Evolutionary conservation across 1,140 invertebrate species (phyloP).

Genomic region (Drosophila ficusphila): DNA sequence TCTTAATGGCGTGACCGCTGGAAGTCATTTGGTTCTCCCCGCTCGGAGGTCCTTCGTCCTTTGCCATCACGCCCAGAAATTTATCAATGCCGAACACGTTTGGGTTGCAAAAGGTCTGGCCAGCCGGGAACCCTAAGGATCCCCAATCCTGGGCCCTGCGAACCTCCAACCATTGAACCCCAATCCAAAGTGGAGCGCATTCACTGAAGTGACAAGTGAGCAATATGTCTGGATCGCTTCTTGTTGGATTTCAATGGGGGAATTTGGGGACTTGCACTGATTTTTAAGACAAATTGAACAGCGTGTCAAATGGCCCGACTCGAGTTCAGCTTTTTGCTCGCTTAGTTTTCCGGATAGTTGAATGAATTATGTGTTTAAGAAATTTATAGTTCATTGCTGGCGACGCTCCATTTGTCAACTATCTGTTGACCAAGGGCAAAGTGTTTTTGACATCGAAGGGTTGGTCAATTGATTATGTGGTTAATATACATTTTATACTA

Average conservation of each 20-base stretch:
- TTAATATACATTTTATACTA: not conserved
- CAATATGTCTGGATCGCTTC: slow-evolving; percentile 61
- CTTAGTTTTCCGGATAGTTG: slow-evolving; percentile 35
- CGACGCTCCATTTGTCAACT: not conserved
- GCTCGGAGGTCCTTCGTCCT: slow-evolving; percentile 2
- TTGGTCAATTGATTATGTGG: not conserved
- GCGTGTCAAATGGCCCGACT: slow-evolving; percentile 68
- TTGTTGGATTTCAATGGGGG: slow-evolving; percentile 17
- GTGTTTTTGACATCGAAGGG: not conserved
- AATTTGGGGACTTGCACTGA: slow-evolving; percentile 28
- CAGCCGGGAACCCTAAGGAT: not conserved
- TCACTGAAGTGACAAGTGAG: slow-evolving; percentile 77
- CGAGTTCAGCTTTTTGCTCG: slow-evolving; percentile 29
- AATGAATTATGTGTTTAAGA: slow-evolving; percentile 55
- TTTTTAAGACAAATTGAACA: slow-evolving; percentile 71
- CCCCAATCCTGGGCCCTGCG: not conserved
- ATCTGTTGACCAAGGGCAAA: not conserved
- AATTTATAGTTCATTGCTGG: slow-evolving; percentile 12
- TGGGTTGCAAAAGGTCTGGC: slow-evolving; percentile 40
- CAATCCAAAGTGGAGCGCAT: slow-evolving; percentile 30
- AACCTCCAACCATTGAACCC: not conserved
- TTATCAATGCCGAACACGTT: slow-evolving; percentile 79
- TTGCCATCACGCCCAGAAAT: slow-evolving; percentile 59
- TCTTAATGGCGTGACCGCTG: slow-evolving; percentile 71
- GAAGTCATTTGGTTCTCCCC: slow-evolving; percentile 55